Base-by-base conservation (phyloP, 2,797 vertebrate genomes). In the Gallinago solitaria region DNA sequence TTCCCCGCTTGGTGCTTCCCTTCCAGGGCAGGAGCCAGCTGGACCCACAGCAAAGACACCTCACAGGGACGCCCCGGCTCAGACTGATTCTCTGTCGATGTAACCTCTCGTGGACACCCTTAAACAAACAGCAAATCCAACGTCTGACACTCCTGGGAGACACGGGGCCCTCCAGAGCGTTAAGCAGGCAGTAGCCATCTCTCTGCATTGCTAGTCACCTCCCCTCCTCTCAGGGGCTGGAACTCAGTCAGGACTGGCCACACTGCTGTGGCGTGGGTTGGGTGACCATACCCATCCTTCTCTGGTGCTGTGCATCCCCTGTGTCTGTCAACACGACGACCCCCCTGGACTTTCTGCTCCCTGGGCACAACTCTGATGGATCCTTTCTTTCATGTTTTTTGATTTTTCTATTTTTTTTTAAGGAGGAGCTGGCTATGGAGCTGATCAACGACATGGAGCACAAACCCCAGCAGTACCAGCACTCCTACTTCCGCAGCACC, bases 381-480 rank as follows among this genome's bases (percentile, higher is more conserved):
- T 37, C 19, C 35, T 43, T 54, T 21, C 56, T 60, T 39, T 12
- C 53, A 32, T 18, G 0, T 6, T 7, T 25, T n/a, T 53, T 33
- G 2, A 28, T 4, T 30, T 50, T 9, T 33, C 45, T 33, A 24
- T 48, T 48, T 30, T n/a, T 39, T 83, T 50, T 67, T 4, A 85
- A 99, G 99, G 99, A 99, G 93, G 99, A 99, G 60, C 95, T 99
- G 92, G 98, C 98, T 17, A 90, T 99, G 80, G 98, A 98, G 78
- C 98, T 99, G 83, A 98, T 99, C 45, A 98, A 98, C 74, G 67
- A 98, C 8, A 69, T 60, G 1, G 28, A 98, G 17, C 98, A 98
- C 6, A 2, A 95, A 5, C 98, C 98, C 5, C 98, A 16, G 78
- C 9, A 2, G 10, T 96, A 99, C 89, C 97, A 96, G 64, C 99